These are phyloP conservation scores for Drosophila sp. DNA, from an alignment of 1,140 invertebrate species.

Conservation along the genomic window DNA sequence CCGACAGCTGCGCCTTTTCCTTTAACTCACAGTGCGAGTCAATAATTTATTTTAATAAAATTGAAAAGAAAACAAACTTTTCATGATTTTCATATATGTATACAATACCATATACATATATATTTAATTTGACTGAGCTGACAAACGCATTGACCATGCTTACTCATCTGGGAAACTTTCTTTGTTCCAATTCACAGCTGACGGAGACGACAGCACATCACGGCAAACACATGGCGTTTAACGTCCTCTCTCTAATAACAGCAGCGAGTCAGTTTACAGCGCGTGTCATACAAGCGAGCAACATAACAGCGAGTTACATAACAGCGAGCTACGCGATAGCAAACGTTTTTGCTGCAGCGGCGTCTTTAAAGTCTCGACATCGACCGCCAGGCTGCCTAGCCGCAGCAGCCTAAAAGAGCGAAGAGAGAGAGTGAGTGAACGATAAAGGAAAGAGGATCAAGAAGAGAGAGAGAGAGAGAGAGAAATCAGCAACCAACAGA, in stretches of 20 bases:
- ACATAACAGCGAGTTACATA: conserved; percentile 19
- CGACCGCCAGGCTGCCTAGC: conserved; percentile 37
- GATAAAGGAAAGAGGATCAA: background rate
- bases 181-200: conserved; percentile 43
- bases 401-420: conserved; percentile 23
- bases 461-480: background rate
- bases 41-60: conserved; percentile 14
- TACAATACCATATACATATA: background rate
- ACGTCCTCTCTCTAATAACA: conserved; percentile 20
- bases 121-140: background rate
- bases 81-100: background rate
- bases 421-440: background rate
- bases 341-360: conserved; percentile 31
- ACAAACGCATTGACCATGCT: conserved; percentile 41
- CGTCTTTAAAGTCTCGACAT: conserved; percentile 33
- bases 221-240: conserved; percentile 75
- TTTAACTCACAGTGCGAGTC: background rate
- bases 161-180: conserved; percentile 39
- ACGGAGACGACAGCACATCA: conserved; percentile 51
- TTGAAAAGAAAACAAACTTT: background rate
- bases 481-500: background rate
- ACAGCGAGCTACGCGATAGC: conserved; percentile 20
- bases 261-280: conserved; percentile 12
- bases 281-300: conserved; percentile 19
- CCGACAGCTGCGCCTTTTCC: conserved; percentile 19